Conservation (phyloP, 2,888 invertebrate species). For the Chromoteleia sp. region DNA sequence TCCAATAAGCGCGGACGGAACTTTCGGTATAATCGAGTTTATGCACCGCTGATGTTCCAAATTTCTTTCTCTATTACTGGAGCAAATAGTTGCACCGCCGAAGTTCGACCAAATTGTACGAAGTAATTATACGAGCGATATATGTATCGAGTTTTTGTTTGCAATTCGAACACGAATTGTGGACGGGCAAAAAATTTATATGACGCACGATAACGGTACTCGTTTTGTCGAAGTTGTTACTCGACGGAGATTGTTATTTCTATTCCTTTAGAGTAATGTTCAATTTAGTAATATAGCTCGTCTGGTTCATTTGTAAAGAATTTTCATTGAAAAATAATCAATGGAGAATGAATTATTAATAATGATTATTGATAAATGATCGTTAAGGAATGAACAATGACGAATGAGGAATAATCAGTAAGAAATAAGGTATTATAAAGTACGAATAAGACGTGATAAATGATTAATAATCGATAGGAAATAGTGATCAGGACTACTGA, state of each 20-base stretch:
- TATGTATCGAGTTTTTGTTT: slow-evolving; percentile 32
- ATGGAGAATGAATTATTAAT: too few relatives aligned
- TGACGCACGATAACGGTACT: slow-evolving; percentile 2
- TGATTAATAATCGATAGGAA: too few relatives aligned
- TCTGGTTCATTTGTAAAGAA: not conserved
- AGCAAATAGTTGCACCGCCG: slow-evolving; percentile 32
- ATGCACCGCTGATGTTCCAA: slow-evolving; percentile 24
- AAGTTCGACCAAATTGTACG: slow-evolving; percentile 19
- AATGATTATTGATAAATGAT: too few relatives aligned
- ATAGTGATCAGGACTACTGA: too few relatives aligned
- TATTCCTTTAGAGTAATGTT: slow-evolving; percentile 6
- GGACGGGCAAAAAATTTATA: slow-evolving; percentile 22
- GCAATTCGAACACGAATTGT: slow-evolving; percentile 11
- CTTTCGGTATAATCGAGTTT: slow-evolving; percentile 43
- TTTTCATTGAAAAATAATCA: not conserved
- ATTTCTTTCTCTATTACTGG: slow-evolving; percentile 47
- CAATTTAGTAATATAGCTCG: not conserved
- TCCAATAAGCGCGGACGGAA: slow-evolving; percentile 11
- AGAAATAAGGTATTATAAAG: too few relatives aligned
- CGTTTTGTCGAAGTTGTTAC: slow-evolving; percentile 4
- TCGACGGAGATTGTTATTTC: slow-evolving; percentile 4
- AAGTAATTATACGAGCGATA: slow-evolving; percentile 30
- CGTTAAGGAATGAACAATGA: not conserved
- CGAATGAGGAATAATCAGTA: too few relatives aligned
- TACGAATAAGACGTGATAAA: too few relatives aligned